phyloP scores from a whole-genome alignment of 1,140 invertebrate species.

The Drosophila orosa region DNA sequence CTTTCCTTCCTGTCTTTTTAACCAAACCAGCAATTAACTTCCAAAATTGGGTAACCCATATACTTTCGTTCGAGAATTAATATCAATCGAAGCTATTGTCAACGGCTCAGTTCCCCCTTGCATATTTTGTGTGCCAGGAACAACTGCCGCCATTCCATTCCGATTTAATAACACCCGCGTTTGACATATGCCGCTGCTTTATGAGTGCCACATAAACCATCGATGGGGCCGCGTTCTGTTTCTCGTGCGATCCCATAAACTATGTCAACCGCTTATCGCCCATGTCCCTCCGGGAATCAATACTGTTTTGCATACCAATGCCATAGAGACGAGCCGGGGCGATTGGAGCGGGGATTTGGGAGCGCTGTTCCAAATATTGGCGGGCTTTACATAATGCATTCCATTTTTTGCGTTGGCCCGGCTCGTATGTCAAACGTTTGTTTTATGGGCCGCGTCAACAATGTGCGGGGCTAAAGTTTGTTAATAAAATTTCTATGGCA shows the following conservation, averaged over 20 bases:
- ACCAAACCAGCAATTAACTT: not conserved
- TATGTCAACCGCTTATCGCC: constrained; percentile 74
- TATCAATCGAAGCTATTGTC: constrained; percentile 21
- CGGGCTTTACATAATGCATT: constrained; percentile 42
- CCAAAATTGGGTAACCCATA: not conserved
- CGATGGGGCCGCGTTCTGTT: constrained; percentile 30
- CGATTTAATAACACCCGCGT: constrained; percentile 40
- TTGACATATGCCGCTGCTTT: constrained; percentile 47
- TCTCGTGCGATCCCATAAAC: constrained; percentile 64
- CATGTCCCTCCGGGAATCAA: constrained; percentile 69
- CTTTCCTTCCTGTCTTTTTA: not conserved
- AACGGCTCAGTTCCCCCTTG: not conserved
- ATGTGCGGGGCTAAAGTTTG: constrained; percentile 59
- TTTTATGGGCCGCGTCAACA: constrained; percentile 70
- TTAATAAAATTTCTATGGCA: constrained; percentile 72
- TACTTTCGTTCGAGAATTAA: not conserved
- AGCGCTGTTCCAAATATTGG: constrained; percentile 41
- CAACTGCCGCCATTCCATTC: constrained; percentile 5
- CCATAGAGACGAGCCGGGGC: constrained; percentile 54
- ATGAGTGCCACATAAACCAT: constrained; percentile 51
- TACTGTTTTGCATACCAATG: constrained; percentile 79
- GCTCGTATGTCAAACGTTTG: constrained; percentile 72
- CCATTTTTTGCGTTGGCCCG: constrained; percentile 24
- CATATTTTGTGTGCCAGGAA: constrained; percentile 30
- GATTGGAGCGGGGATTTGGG: constrained; percentile 18